Conservation (phyloP, 2,888 invertebrate genomes). For the Platypus cylindrus region DNA sequence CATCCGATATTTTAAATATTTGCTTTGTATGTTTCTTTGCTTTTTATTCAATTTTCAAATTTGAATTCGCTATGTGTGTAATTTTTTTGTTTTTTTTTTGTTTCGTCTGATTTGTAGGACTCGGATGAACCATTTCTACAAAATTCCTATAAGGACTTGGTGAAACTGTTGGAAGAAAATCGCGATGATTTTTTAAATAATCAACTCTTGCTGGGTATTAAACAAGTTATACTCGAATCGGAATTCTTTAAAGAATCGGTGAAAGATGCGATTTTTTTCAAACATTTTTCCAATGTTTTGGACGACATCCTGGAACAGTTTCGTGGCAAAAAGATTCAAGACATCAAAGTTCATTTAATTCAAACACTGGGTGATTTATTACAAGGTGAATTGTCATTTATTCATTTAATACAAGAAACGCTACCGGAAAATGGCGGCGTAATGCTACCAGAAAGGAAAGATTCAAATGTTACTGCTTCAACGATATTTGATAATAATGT, state of each 20-base stretch:
- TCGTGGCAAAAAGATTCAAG: constrained; percentile 33
- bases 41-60: not conserved
- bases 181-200: constrained; percentile 42
- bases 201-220: constrained; percentile 40
- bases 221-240: constrained; percentile 37
- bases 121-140: constrained; percentile 13
- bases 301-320: constrained; percentile 34
- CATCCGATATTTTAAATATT: constrained; percentile 12
- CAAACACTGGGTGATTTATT: constrained; percentile 28
- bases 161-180: constrained; percentile 41
- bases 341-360: constrained; percentile 26
- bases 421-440: constrained; percentile 23
- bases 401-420: constrained; percentile 29
- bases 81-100: not conserved
- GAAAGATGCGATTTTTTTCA: constrained; percentile 34
- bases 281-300: constrained; percentile 34
- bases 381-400: constrained; percentile 29
- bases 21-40: constrained; percentile 8
- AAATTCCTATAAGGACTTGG: constrained; percentile 38
- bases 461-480: no score
- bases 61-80: not conserved
- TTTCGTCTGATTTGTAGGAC: constrained; percentile 9
- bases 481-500: no score
- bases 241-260: constrained; percentile 29
- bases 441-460: constrained; percentile 10